Base-by-base conservation (phyloP, 2,797 vertebrate species). In the Nothura maculosa region DNA sequence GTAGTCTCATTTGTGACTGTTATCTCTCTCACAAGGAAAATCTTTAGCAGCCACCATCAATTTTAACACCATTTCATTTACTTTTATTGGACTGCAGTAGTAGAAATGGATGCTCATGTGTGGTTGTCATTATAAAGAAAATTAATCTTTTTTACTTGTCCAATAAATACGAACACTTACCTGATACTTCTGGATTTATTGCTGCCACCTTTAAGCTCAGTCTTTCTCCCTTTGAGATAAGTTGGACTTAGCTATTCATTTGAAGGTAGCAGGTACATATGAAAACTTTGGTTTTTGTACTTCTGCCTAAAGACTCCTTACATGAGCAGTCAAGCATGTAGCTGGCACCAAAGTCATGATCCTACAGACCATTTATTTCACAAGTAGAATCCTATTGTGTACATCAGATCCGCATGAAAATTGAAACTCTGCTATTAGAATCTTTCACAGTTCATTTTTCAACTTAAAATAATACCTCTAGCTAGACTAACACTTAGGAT, bases 101-200 rank as follows among this genome's bases (percentile, higher is more conserved):
- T 19, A 90, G 68, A 85, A 92, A 87, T 28, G 47, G 32, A 62
- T 87, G 34, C 4, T 77, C 84, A n/a, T 42, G 30, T 47, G 34
- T 55, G 42, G 54, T 81, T 84, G 87, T 94, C 66, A 34, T 89
- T 88, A 76, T 12, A 55, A 11, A 90, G 72, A 92, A 81, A 78
- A 89, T 74, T 42, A 77, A 92, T 82, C 24, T 36, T 34, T 82
- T 87, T 67, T 47, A 69, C 1, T 0, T 34, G 82, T 85, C 52
- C 81, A 87, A 18, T 90, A 90, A 83, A 85, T 70, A 73, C 6
- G 45, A 83, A 55, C 10, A 6, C 14, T 80, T 86, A 61, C 54
- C 43, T 20, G 69, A 28, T 28, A 40, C 1, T 86, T 54, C 74
- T 52, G 1, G 5, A 40, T 75, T 86, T 34, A 63, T 52, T 82